Evolutionary conservation across 2,797 vertebrate genomes (phyloP).

Genomic region (Parotocinclus haroldoi): DNA sequence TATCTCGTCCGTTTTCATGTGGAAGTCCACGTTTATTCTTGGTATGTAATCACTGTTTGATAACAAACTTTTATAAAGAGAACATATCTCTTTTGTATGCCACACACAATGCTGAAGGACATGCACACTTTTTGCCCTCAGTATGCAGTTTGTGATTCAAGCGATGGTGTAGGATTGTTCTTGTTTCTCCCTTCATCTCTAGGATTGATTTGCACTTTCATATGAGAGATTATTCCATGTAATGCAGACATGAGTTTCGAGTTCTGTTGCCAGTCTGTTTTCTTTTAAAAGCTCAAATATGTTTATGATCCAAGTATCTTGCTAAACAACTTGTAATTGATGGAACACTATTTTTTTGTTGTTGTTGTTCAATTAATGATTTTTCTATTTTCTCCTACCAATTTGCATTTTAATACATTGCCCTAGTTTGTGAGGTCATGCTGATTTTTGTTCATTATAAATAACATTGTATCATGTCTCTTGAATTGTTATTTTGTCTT

Average conservation of each 20-base stretch:
- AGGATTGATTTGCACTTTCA: constrained; percentile 42
- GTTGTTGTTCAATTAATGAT: constrained; percentile 63
- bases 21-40: constrained; percentile 38
- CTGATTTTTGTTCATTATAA: constrained; percentile 58
- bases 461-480: constrained; percentile 68
- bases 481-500: constrained; percentile 56
- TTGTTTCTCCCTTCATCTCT: constrained; percentile 32
- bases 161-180: constrained; percentile 28
- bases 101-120: constrained; percentile 57
- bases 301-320: constrained; percentile 6
- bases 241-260: constrained; percentile 62
- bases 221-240: constrained; percentile 35
- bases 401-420: constrained; percentile 31
- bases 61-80: constrained; percentile 58
- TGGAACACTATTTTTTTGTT: constrained; percentile 83
- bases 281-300: constrained; percentile 14
- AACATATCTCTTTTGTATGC: constrained; percentile 51
- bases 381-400: constrained; percentile 27
- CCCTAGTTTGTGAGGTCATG: constrained; percentile 42
- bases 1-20: constrained; percentile 19
- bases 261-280: constrained; percentile 63
- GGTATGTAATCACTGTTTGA: constrained; percentile 58
- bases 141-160: constrained; percentile 42
- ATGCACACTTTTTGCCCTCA: constrained; percentile 50
- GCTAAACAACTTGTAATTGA: constrained; percentile 45